These are phyloP conservation scores for Chrysochloris asiatica DNA, from an alignment of 2,113 vertebrate species.

Conservation along the genomic window DNA sequence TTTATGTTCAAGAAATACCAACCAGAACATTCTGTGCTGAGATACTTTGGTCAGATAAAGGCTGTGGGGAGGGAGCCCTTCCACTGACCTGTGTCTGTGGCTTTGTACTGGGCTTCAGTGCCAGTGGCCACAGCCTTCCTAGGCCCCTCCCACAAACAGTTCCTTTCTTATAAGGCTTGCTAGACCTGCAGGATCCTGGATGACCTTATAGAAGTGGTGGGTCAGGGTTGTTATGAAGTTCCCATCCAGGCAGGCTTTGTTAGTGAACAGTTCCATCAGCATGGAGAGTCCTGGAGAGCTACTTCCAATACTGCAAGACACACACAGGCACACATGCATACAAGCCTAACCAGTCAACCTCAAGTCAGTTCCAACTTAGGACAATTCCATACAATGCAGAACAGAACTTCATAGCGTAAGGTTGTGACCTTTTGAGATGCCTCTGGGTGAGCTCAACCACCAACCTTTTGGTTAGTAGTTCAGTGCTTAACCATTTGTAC, in stretches of 20 bases:
- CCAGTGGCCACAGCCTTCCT: neutral
- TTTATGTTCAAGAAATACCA: slow-evolving; percentile 72
- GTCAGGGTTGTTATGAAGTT: neutral
- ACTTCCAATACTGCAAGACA: neutral
- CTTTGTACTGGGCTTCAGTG: neutral
- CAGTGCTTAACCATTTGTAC: neutral
- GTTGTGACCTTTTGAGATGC: neutral
- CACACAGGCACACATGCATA: neutral
- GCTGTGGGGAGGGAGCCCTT: neutral
- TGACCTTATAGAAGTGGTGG: neutral
- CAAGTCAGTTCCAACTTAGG: neutral
- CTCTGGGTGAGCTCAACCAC: neutral
- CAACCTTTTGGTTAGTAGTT: neutral
- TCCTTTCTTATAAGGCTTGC: neutral
- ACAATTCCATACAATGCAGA: neutral
- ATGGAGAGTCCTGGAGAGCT: neutral
- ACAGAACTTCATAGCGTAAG: neutral
- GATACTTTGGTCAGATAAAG: slow-evolving; percentile 64
- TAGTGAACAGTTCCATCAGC: neutral
- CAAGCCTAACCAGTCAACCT: neutral
- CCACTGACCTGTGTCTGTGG: slow-evolving; percentile 10
- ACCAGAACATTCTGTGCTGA: slow-evolving; percentile 73
- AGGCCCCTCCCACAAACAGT: neutral
- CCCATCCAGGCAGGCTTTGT: neutral
- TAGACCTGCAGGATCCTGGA: neutral